phyloP scores from a whole-genome alignment of 1,140 invertebrate genomes.

The Asbolus verrucosus region DNA sequence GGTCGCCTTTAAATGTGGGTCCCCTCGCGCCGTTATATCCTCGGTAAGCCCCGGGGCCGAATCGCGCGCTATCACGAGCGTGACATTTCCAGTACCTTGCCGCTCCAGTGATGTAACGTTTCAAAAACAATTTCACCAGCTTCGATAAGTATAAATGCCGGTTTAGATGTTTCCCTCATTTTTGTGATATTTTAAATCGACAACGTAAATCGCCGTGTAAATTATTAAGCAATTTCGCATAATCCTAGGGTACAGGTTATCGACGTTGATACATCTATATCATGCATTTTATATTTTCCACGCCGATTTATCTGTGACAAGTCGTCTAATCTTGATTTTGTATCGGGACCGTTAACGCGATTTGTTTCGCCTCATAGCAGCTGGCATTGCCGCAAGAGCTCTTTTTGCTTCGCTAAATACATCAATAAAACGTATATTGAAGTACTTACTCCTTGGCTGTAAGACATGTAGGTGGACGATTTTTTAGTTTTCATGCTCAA shows the following conservation, averaged over 20 bases:
- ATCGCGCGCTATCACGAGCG: slow-evolving; percentile 50
- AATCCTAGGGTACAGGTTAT: slow-evolving; percentile 41
- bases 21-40: slow-evolving; percentile 45
- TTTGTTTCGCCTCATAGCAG: slow-evolving; percentile 19
- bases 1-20: slow-evolving; percentile 43
- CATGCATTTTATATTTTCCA: slow-evolving; percentile 41
- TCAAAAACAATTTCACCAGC: slow-evolving; percentile 50
- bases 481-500: too few relatives aligned
- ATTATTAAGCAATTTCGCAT: slow-evolving; percentile 42
- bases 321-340: slow-evolving; percentile 36
- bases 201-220: slow-evolving; percentile 37
- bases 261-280: slow-evolving; percentile 34
- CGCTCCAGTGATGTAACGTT: slow-evolving; percentile 42
- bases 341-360: slow-evolving; percentile 19
- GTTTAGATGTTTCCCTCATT: slow-evolving; percentile 42
- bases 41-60: slow-evolving; percentile 40
- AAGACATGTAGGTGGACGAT: too few relatives aligned
- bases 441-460: too few relatives aligned
- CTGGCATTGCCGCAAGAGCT: too few relatives aligned
- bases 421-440: too few relatives aligned
- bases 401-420: too few relatives aligned
- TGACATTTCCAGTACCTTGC: slow-evolving; percentile 49
- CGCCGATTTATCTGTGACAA: slow-evolving; percentile 41
- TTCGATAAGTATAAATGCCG: slow-evolving; percentile 29
- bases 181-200: slow-evolving; percentile 41